These are phyloP conservation scores for Scomber japonicus DNA, from an alignment of 2,113 vertebrate genomes.

Conservation along the genomic window DNA sequence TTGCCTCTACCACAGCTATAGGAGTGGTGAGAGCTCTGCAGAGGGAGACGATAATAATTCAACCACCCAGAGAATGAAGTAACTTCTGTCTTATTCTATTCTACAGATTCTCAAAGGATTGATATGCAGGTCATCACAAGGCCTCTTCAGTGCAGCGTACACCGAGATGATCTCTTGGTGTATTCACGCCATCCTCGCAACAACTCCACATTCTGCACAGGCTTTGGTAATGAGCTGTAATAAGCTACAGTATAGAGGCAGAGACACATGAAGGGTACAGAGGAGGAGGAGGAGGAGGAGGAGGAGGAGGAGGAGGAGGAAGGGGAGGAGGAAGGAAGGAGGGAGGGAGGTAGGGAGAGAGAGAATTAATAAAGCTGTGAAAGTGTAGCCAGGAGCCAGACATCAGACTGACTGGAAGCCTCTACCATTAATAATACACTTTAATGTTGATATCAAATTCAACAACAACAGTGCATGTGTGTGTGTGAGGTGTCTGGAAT, in stretches of 20 bases:
- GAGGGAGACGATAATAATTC: slow-evolving; percentile 35
- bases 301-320: neutral
- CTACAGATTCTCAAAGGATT: slow-evolving; percentile 27
- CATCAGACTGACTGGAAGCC: slow-evolving; percentile 32
- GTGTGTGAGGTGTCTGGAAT: neutral
- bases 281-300: neutral
- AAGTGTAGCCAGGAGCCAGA: slow-evolving; percentile 38
- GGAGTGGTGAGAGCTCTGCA: slow-evolving; percentile 14
- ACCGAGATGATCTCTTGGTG: slow-evolving; percentile 10
- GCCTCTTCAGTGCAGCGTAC: slow-evolving; percentile 15
- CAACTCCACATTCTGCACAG: slow-evolving; percentile 32
- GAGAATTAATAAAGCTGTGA: slow-evolving; percentile 52
- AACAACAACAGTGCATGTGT: slow-evolving; percentile 13
- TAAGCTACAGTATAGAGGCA: slow-evolving; percentile 31
- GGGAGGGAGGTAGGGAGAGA: neutral
- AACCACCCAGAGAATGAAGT: slow-evolving; percentile 4
- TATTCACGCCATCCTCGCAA: slow-evolving; percentile 28
- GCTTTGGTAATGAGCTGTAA: slow-evolving; percentile 51
- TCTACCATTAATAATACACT: slow-evolving; percentile 20
- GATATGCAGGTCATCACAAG: slow-evolving; percentile 14
- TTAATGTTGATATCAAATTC: slow-evolving; percentile 3
- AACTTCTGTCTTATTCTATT: neutral
- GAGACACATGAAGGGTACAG: slow-evolving; percentile 28
- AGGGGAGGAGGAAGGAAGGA: too few species aligned
- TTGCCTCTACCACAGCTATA: neutral